Conservation (phyloP, 1,140 invertebrate genomes). For the Gonatopus flavifemur region DNA sequence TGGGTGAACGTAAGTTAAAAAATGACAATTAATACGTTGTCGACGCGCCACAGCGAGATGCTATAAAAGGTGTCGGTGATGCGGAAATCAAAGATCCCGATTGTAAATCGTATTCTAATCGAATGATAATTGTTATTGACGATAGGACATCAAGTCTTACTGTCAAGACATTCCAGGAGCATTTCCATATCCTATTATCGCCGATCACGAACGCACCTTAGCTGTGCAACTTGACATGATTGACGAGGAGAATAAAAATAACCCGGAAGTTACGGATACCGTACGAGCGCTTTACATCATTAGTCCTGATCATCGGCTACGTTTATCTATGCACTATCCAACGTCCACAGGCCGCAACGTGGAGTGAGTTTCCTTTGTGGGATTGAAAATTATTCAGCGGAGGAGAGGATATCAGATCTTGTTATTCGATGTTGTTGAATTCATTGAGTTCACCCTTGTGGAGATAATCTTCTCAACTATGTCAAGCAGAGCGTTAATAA, state of each 20-base stretch:
- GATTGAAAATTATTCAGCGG: slow-evolving; percentile 4
- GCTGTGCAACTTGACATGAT: slow-evolving; percentile 84
- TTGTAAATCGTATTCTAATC: too few species aligned
- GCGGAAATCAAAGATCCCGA: too few species aligned
- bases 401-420: neutral
- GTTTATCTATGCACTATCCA: slow-evolving; percentile 87
- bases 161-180: slow-evolving; percentile 67
- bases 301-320: slow-evolving; percentile 81
- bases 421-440: too few species aligned
- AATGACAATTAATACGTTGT: too few species aligned
- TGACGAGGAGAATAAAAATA: slow-evolving; percentile 66
- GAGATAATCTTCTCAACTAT: too few species aligned
- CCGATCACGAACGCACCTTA: slow-evolving; percentile 75
- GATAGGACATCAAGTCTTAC: slow-evolving; percentile 77
- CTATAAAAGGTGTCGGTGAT: too few species aligned
- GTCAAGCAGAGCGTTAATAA: too few species aligned
- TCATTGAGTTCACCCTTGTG: too few species aligned
- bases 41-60: too few species aligned
- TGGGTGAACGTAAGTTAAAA: slow-evolving; percentile 70
- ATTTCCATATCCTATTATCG: slow-evolving; percentile 87
- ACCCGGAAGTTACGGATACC: slow-evolving; percentile 71
- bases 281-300: slow-evolving; percentile 86
- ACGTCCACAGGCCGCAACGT: slow-evolving; percentile 90
- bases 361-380: slow-evolving; percentile 71
- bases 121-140: slow-evolving; percentile 6